Base-by-base conservation (phyloP, 2,888 invertebrate species). In the Dinocampus coccinellae region DNA sequence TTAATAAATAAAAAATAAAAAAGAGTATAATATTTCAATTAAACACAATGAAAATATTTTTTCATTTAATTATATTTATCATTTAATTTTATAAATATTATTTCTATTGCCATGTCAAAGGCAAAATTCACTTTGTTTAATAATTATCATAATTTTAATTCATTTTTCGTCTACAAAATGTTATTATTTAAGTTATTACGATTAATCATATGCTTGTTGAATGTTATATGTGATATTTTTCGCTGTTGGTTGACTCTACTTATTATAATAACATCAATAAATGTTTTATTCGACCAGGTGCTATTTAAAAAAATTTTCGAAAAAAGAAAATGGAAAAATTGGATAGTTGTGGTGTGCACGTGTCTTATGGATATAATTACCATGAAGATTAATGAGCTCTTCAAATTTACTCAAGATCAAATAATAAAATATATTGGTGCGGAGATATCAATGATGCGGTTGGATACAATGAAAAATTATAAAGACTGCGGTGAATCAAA, bases 381-480 rank as follows among this genome's bases (percentile, higher is more conserved):
- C 75, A 4, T 69, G 73, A 81, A 79, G 81, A 82, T 81, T 76
- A 81, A 83, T 75, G 80, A 78, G 71, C 65, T n/a, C 60, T 39
- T 39, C 39, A 39, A 39, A 39, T 47, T 3, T 16, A 47, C 3
- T 16, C 1, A 64, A 29, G 29, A 29, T 39, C n/a, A 10, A 24
- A 58, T 4, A 29, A 7, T 29, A 29, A 29, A 29, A 4, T 4
- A 7, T 7, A n/a, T 26, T 52, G 57, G 53, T 66, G 72, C 65
- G 58, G 69, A 57, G 22, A 26, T 57, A 74, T 64, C 66, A 76
- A 76, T 72, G 75, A 75, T 75, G 71, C 70, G 66, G 72, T 53
- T 57, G 58, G 64, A 63, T 16, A 26, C 76, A 79, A 79, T 84
- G 84, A 85, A 84, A 85, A 85, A 85, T 85, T 76, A 80, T 79